Conservation (phyloP, 2,113 vertebrate genomes). For the Emydura subglobosa region DNA sequence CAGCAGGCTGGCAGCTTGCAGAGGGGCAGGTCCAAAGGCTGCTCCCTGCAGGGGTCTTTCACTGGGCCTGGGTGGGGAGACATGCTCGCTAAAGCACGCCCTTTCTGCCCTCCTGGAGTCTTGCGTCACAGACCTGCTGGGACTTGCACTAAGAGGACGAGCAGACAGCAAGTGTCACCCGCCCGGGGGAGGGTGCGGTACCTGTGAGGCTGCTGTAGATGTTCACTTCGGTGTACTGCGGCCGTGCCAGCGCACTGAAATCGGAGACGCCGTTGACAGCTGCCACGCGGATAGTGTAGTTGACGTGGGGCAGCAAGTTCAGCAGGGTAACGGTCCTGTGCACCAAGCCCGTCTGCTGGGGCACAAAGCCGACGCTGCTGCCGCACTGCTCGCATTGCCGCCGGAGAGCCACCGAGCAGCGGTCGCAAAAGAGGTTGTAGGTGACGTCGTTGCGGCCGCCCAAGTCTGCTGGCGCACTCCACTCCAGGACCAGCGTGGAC, state of each 20-base stretch:
- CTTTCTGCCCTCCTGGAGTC: too few relatives aligned
- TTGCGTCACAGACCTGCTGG: background rate
- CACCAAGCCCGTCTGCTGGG: slow-evolving; percentile 90
- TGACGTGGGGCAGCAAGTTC: slow-evolving; percentile 90
- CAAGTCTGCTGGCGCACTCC: slow-evolving; percentile 84
- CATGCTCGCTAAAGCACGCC: background rate
- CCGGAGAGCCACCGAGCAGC: slow-evolving; percentile 50
- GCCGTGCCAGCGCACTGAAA: slow-evolving; percentile 80
- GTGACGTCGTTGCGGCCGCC: slow-evolving; percentile 90
- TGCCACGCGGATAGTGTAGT: slow-evolving; percentile 92
- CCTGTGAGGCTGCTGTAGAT: slow-evolving; percentile 88
- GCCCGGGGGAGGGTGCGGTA: slow-evolving; percentile 50
- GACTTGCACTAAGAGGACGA: background rate
- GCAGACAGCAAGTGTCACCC: slow-evolving; percentile 11
- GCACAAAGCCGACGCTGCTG: slow-evolving; percentile 88
- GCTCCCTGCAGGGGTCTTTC: background rate
- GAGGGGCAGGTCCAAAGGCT: background rate
- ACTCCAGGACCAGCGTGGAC: slow-evolving; percentile 89
- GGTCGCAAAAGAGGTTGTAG: slow-evolving; percentile 89
- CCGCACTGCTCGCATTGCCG: slow-evolving; percentile 88
- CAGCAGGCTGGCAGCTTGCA: background rate
- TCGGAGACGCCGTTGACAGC: slow-evolving; percentile 93
- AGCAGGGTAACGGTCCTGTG: slow-evolving; percentile 89
- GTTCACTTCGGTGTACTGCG: slow-evolving; percentile 89
- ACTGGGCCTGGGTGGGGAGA: background rate